Conservation (phyloP, 2,113 vertebrate genomes). For the Semicossyphus pulcher region DNA sequence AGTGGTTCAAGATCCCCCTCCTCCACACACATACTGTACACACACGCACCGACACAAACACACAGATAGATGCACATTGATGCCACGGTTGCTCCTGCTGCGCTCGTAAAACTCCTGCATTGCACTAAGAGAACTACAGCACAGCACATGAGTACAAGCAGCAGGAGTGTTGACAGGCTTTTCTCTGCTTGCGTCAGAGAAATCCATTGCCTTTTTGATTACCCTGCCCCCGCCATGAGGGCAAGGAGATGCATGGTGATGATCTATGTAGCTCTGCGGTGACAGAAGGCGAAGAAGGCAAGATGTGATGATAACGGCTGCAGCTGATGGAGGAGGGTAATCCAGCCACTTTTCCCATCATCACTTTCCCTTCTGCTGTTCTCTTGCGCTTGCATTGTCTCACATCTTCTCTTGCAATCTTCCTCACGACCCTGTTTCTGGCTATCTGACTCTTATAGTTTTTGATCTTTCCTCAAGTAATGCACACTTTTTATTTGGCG, state of each 20-base stretch:
- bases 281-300: conserved; percentile 35
- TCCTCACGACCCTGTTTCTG: not conserved
- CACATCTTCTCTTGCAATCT: conserved; percentile 3
- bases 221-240: conserved; percentile 50
- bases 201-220: conserved; percentile 58
- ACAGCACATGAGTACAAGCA: conserved; percentile 28
- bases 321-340: conserved; percentile 37
- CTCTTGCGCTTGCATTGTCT: conserved; percentile 13
- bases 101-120: conserved; percentile 74
- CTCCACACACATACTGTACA: conserved; percentile 14
- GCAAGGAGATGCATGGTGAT: conserved; percentile 47
- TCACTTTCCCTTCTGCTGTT: conserved; percentile 40
- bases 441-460: conserved; percentile 23
- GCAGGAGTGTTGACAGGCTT: conserved; percentile 46
- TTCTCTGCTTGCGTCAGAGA: conserved; percentile 70
- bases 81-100: conserved; percentile 32
- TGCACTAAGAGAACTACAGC: conserved; percentile 62
- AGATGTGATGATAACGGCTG: conserved; percentile 42
- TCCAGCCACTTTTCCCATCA: conserved; percentile 41
- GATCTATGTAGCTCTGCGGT: conserved; percentile 62
- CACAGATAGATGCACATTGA: conserved; percentile 27
- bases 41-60: conserved; percentile 20
- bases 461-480: conserved; percentile 12
- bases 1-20: conserved; percentile 4
- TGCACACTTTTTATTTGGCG: conserved; percentile 35